Conservation (phyloP, 1,140 invertebrate genomes). For the Drosophila ananassae region DNA sequence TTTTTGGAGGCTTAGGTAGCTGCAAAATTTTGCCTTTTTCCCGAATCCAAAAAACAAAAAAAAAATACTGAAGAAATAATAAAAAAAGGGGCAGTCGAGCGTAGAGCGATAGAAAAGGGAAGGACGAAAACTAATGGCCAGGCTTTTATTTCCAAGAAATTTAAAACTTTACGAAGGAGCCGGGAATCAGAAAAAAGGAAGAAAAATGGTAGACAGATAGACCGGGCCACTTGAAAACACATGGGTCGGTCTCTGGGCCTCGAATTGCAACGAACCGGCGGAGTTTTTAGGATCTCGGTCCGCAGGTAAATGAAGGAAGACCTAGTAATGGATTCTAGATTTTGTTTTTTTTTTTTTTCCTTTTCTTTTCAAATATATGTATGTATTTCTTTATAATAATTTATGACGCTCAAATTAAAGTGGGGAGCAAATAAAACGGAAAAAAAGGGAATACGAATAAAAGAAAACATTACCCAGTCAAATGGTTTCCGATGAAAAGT, state of each 20-base stretch:
- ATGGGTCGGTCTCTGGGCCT: constrained; percentile 32
- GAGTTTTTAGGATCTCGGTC: constrained; percentile 50
- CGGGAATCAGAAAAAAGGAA: constrained; percentile 22
- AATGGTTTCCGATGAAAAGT: constrained; percentile 37
- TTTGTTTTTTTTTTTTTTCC: constrained; percentile 8
- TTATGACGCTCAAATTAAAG: constrained; percentile 48
- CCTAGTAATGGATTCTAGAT: constrained; percentile 32
- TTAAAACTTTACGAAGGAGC: constrained; percentile 76
- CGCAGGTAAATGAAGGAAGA: constrained; percentile 51
- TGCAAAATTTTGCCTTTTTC: constrained; percentile 68
- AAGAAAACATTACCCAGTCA: constrained; percentile 14
- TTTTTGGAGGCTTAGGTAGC: constrained; percentile 45
- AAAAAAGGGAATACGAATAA: not conserved
- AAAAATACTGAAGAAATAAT: constrained; percentile 19
- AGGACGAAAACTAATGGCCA: constrained; percentile 79
- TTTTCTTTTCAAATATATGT: constrained; percentile 13
- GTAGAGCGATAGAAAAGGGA: constrained; percentile 59
- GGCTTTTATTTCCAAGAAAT: constrained; percentile 83
- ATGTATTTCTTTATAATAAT: constrained; percentile 40
- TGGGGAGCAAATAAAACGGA: constrained; percentile 3
- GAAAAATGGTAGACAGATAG: constrained; percentile 54
- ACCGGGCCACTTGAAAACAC: constrained; percentile 66
- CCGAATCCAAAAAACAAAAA: constrained; percentile 30
- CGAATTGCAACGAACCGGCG: constrained; percentile 2
- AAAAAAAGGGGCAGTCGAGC: constrained; percentile 61